These are phyloP conservation scores for Zonotrichia leucophrys DNA, from an alignment of 2,113 vertebrate species.

Conservation along the genomic window DNA sequence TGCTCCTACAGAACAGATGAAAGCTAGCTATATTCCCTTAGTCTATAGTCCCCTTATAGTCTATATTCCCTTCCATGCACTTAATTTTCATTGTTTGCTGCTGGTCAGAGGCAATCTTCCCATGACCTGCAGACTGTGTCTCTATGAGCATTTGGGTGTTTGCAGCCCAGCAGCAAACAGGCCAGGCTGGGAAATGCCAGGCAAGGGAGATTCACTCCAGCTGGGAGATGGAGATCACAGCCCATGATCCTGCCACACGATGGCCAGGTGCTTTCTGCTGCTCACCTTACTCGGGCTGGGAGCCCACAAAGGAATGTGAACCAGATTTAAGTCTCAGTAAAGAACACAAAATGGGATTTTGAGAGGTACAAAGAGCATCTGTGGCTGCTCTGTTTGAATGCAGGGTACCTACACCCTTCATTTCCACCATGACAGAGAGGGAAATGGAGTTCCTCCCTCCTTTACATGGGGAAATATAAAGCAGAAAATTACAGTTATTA, in stretches of 20 bases:
- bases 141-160: neutral
- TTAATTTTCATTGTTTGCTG: neutral
- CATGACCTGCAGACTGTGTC: neutral
- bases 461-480: neutral
- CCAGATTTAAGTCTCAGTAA: neutral
- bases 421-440: conserved; percentile 5
- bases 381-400: neutral
- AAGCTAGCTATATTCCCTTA: neutral
- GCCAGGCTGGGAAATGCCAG: neutral
- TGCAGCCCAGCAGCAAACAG: neutral
- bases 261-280: neutral
- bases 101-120: neutral
- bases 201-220: neutral
- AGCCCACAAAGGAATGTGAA: neutral
- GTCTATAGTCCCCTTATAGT: no score
- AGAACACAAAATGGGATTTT: neutral
- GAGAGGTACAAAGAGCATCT: neutral
- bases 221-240: neutral
- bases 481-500: conserved; percentile 56
- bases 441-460: conserved; percentile 11
- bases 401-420: neutral
- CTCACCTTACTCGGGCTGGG: neutral
- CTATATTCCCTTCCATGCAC: neutral
- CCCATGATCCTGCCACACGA: rapidly evolving
- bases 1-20: neutral